phyloP scores from a whole-genome alignment of 2,888 invertebrate genomes.

The Cacoxenus indagator region DNA sequence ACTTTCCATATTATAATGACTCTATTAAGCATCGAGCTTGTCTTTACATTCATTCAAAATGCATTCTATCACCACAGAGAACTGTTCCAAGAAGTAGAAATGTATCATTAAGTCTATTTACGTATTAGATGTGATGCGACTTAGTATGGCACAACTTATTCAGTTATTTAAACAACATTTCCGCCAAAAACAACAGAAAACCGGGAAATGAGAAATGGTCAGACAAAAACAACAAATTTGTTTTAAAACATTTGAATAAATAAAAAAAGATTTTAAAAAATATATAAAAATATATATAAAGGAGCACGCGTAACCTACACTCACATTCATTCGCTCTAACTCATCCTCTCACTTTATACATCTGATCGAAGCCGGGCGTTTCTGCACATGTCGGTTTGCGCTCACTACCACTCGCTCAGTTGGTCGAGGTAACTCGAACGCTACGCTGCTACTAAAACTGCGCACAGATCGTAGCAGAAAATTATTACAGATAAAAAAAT shows the following conservation, averaged over 20 bases:
- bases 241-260: background rate
- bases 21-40: too few species aligned
- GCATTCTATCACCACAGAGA: too few species aligned
- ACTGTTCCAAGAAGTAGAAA: too few species aligned
- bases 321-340: background rate
- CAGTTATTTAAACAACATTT: background rate
- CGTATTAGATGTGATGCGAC: background rate
- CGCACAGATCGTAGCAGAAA: slow-evolving; percentile 5
- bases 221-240: too few species aligned
- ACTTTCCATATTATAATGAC: too few species aligned
- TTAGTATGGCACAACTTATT: background rate
- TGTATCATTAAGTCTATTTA: too few species aligned
- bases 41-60: too few species aligned
- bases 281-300: background rate
- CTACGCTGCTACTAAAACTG: slow-evolving; percentile 41
- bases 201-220: background rate
- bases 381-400: background rate
- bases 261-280: background rate
- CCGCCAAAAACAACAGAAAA: background rate
- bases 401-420: slow-evolving; percentile 51
- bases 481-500: slow-evolving; percentile 33
- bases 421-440: slow-evolving; percentile 59
- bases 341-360: background rate
- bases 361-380: background rate
- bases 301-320: background rate